Conservation (phyloP, 2,113 vertebrate genomes). For the Baryphthengus martii region DNA sequence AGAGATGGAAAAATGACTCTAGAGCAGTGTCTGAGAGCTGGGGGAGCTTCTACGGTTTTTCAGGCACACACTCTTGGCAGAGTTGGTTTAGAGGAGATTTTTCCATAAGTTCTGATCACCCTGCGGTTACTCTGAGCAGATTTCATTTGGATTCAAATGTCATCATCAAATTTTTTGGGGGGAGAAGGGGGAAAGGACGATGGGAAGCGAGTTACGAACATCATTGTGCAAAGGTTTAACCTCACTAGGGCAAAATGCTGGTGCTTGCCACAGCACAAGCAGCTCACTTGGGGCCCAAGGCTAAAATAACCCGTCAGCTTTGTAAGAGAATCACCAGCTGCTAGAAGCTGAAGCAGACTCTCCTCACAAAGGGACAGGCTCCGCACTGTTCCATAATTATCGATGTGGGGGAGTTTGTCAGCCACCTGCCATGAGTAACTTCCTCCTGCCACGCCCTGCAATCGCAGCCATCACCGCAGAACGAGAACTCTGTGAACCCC, state of each 20-base stretch:
- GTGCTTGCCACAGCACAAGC: neutral
- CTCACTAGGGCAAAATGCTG: neutral
- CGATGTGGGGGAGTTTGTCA: neutral
- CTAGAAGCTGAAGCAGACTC: neutral
- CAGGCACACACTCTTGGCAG: neutral
- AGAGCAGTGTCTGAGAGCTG: neutral
- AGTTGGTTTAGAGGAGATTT: neutral
- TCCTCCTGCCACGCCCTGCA: neutral
- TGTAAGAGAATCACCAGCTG: neutral
- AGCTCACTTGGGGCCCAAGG: neutral
- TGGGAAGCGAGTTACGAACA: neutral
- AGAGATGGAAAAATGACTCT: neutral
- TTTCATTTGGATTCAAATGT: neutral
- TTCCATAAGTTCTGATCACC: neutral
- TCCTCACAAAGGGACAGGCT: neutral
- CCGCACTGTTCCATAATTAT: neutral
- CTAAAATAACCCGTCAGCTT: neutral
- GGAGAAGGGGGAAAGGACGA: neutral
- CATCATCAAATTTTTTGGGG: neutral
- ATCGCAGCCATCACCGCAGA: neutral
- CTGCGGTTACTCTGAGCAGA: neutral
- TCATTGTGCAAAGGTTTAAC: rapidly evolving
- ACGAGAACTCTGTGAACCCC: neutral
- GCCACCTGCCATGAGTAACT: neutral
- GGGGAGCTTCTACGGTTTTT: neutral